phyloP scores from a whole-genome alignment of 2,888 invertebrate genomes.

The Scaptomyza tumidula region DNA sequence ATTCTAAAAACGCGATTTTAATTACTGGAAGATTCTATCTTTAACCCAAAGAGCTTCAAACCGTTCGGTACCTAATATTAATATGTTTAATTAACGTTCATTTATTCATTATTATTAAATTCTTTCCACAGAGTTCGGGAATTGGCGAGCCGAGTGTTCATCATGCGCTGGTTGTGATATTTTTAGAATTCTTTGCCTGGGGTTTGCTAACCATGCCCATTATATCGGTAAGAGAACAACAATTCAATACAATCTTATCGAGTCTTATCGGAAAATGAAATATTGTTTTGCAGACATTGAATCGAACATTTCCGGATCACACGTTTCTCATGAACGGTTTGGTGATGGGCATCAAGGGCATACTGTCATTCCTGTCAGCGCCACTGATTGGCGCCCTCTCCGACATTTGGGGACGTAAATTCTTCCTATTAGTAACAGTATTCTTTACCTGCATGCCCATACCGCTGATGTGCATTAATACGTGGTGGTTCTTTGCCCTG shows the following conservation, averaged over 20 bases:
- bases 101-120: not conserved
- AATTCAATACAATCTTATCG: too few species aligned
- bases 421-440: slow-evolving; percentile 98
- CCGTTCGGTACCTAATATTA: not conserved
- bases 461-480: slow-evolving; percentile 99
- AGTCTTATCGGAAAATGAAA: too few species aligned
- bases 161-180: slow-evolving; percentile 99
- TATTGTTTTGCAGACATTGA: slow-evolving; percentile 88
- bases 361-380: slow-evolving; percentile 98
- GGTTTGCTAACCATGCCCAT: slow-evolving; percentile 99
- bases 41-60: not conserved
- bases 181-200: slow-evolving; percentile 99
- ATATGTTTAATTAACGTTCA: not conserved
- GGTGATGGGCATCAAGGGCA: slow-evolving; percentile 99
- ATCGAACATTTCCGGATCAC: slow-evolving; percentile 99
- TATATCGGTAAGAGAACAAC: slow-evolving; percentile 86
- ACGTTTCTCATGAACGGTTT: slow-evolving; percentile 99
- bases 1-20: not conserved
- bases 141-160: slow-evolving; percentile 98
- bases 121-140: slow-evolving; percentile 89
- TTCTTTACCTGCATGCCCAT: slow-evolving; percentile 99
- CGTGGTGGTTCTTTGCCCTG: slow-evolving; percentile 99
- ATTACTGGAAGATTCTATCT: not conserved
- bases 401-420: slow-evolving; percentile 99
- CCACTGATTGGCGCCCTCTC: slow-evolving; percentile 98